Base-by-base conservation (phyloP, 2,113 vertebrate genomes). In the Paralichthys olivaceus region DNA sequence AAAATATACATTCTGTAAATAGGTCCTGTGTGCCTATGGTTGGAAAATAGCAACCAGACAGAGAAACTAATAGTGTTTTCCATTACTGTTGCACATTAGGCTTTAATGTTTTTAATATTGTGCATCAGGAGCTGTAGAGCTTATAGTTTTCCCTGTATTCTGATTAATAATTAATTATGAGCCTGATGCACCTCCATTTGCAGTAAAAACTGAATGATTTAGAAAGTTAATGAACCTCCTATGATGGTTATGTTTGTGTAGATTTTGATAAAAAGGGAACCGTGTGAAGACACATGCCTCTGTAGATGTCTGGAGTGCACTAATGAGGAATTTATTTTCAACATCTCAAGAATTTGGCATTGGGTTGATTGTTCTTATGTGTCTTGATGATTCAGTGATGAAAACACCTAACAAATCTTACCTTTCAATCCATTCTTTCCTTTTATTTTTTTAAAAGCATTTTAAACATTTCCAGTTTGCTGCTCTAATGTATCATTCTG, bases 151-250 rank as follows among this genome's bases (percentile, higher is more conserved):
- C 75, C 37, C 59, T 68, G 22, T 73, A 80, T 80, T 77, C 26
- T 15, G 49, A 78, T 91, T 26, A 89, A 88, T 88, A 79, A 84
- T 87, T 85, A 54, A 86, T 77, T 57, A 49, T 56, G 53, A 74
- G 80, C 57, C 43, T 67, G 53, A 76, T 81, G 65, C 64, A 82
- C 62, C 55, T 75, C 79, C 55, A 51, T 29, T 75, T 76, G 63
- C 74, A 63, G 60, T 66, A 64, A 51, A 79, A 37, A 69, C 61
- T 49, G 47, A 83, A 69, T 83, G 54, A n/a, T 61, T 77, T 75
- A 72, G 71, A 81, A 84, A 73, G 49, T 49, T 69, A 63, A 86
- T 80, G 62, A 17, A 72, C 61, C 57, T 80, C 55, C 63, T 74
- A 2, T 40, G 51, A 63, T 64, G 54, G 23, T 84, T 76, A 45